Conservation (phyloP, 2,888 invertebrate species). For the Margaritifera margaritifera region DNA sequence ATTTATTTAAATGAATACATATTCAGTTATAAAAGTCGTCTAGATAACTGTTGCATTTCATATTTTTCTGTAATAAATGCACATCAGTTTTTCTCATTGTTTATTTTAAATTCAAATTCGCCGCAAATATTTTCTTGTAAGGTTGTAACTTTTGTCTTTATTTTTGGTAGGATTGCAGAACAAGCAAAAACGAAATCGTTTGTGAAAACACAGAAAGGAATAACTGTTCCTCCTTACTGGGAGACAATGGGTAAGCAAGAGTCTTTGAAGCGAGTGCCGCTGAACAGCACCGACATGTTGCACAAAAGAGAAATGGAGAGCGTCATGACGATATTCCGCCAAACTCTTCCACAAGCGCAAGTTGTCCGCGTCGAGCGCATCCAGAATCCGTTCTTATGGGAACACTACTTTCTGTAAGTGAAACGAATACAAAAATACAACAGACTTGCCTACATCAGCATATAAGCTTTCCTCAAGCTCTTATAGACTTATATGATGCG, state of each 20-base stretch:
- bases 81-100: too few species aligned
- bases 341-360: conserved; percentile 43
- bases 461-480: too few species aligned
- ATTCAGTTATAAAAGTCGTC: too few species aligned
- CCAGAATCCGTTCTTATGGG: conserved; percentile 49
- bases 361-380: conserved; percentile 41
- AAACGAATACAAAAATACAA: too few species aligned
- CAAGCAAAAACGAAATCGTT: conserved; percentile 12
- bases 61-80: too few species aligned
- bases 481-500: too few species aligned
- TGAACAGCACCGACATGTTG: conserved; percentile 23
- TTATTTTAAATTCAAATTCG: too few species aligned
- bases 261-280: conserved; percentile 12
- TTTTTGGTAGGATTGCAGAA: conserved; percentile 20
- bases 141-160: neutral
- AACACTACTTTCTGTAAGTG: conserved; percentile 47
- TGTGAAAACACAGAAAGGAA: conserved; percentile 22
- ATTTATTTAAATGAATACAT: too few species aligned
- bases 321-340: conserved; percentile 37
- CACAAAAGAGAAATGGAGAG: conserved; percentile 39
- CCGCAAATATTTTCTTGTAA: too few species aligned
- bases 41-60: too few species aligned
- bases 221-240: conserved; percentile 42
- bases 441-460: too few species aligned
- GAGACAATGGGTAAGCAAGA: conserved; percentile 23